Base-by-base conservation (phyloP, 2,797 vertebrate species). In the Chelonia mydas region DNA sequence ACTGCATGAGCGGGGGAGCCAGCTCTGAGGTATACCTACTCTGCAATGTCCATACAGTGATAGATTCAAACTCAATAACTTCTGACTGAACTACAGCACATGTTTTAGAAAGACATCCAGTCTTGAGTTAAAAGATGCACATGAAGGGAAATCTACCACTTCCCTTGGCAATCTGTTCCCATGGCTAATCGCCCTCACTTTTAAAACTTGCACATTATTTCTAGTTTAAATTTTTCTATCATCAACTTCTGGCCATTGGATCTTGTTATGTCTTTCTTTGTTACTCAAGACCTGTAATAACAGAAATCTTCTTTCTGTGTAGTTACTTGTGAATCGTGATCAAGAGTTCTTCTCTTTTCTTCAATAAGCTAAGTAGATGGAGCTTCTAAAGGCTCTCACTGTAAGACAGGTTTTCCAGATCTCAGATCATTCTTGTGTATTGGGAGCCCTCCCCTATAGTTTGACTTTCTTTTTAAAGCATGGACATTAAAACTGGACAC, bases 201-300 rank as follows among this genome's bases (percentile, higher is more conserved):
- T 54, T 54, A 54, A 81, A 77, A 7, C 8, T 77, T 72, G 19
- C 11, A 33, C 5, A 7, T 21, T 23, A 50, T 96, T 61, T 89
- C 80, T 51, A 33, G 65, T 57, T 86, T 92, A 55, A 31, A 5
- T 93, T 83, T 65, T 89, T 74, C 86, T 84, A 37, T 23, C 53
- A 54, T 54, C 21, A 23, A 1, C 53, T 54, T 54, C 53, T 54
- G 53, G 21, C 53, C 53, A 54, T 54, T 54, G 53, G 53, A 54
- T 33, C 41, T 5, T 49, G 16, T 76, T 88, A 45, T 0, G 3
- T 31, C 25, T 81, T 90, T 87, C 5, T 65, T 80, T 61, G 33
- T 9, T 72, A 37, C 41, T 25, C 5, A 72, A 21, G n/a, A 19
- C 9, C n/a, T 37, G 9, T 41, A 41, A 37, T 72, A 72, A 41